These are phyloP conservation scores for Margarornis squamiger DNA, from an alignment of 2,797 vertebrate genomes.

Conservation along the genomic window DNA sequence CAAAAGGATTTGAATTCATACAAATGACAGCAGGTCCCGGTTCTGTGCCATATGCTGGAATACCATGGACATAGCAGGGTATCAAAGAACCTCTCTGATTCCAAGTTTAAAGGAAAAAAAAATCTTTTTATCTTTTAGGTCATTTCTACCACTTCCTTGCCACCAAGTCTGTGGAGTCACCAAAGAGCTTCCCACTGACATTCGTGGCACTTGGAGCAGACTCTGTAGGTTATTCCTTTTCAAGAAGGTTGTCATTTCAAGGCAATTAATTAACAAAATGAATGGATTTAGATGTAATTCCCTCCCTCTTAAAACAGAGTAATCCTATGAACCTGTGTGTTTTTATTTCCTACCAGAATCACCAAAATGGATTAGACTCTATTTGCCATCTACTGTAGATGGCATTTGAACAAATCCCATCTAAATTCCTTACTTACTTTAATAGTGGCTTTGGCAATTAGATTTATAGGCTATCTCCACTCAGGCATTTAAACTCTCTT, in stretches of 20 bases:
- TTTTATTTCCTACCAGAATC: constrained; percentile 18
- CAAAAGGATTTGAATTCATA: background rate
- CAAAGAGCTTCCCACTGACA: background rate
- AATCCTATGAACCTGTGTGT: background rate
- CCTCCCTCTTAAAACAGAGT: background rate
- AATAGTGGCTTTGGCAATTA: constrained; percentile 35
- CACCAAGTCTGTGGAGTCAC: background rate
- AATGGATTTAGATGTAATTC: constrained; percentile 8
- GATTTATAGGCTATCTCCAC: background rate
- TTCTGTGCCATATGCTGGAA: background rate
- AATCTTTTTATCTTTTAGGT: background rate
- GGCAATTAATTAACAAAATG: background rate
- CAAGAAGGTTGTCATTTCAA: background rate
- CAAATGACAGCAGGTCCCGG: background rate
- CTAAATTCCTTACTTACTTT: constrained; percentile 18
- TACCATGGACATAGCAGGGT: background rate
- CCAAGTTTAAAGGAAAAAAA: background rate
- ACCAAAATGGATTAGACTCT: background rate
- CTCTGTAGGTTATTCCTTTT: background rate
- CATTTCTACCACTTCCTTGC: background rate
- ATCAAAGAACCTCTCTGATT: background rate
- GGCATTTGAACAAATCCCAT: constrained; percentile 53
- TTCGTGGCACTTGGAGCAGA: background rate
- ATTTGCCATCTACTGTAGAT: background rate
- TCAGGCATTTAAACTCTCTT: constrained; percentile 29